These are phyloP conservation scores for Blastomussa wellsi DNA, from an alignment of 92 coral and sea anemone genomes.

Conservation along the genomic window DNA sequence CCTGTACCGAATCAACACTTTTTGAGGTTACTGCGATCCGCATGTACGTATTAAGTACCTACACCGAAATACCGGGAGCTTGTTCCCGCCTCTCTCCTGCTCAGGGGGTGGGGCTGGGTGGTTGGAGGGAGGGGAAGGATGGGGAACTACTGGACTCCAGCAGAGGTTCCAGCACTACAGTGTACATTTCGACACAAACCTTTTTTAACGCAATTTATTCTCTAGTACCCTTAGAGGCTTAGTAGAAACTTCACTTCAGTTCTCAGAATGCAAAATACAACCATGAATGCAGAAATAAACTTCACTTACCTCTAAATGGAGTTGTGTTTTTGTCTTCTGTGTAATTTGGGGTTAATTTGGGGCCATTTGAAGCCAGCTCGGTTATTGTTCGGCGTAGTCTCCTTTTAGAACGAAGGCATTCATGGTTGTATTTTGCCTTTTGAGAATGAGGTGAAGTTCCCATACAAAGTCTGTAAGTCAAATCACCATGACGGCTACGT, in stretches of 20 bases:
- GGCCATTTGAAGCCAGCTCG: no score
- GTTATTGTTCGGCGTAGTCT: no score
- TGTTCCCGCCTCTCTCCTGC: background rate
- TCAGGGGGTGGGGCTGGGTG: background rate
- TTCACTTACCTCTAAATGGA: no score
- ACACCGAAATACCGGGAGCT: background rate
- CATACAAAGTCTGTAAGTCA: no score
- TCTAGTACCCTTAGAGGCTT: background rate
- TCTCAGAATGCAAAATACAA: no score
- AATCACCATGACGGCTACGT: no score
- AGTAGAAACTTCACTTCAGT: background rate
- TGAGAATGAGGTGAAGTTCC: no score
- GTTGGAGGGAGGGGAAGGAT: background rate
- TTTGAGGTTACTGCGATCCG: background rate
- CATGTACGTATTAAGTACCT: background rate
- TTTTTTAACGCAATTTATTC: background rate
- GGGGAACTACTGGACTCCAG: background rate
- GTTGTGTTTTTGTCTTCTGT: no score
- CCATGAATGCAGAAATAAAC: no score
- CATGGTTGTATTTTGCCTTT: no score
- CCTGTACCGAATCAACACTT: background rate
- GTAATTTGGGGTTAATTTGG: no score
- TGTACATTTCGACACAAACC: background rate
- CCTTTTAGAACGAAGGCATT: no score
- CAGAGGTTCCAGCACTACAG: background rate